phyloP scores from a whole-genome alignment of 2,113 vertebrate species.

The Apodemus sylvaticus region DNA sequence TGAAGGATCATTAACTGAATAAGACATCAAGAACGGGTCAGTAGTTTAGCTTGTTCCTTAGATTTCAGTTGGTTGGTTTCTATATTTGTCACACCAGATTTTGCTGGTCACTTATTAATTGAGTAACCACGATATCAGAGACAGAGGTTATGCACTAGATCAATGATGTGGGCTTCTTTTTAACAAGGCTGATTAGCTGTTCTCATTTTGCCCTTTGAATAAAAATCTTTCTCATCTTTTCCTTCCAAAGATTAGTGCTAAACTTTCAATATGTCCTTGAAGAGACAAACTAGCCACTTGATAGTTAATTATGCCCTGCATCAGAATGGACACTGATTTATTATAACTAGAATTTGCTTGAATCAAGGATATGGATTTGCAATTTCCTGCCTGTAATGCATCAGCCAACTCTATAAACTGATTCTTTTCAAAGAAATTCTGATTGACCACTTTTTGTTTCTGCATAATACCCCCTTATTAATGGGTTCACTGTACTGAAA shows the following conservation, averaged over 20 bases:
- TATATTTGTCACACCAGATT: not conserved
- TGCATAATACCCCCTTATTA: not conserved
- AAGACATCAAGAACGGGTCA: not conserved
- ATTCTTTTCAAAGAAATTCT: slow-evolving; percentile 9
- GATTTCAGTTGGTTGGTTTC: not conserved
- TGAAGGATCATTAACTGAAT: not conserved
- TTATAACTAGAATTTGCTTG: not conserved
- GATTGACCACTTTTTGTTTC: not conserved
- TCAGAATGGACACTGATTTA: not conserved
- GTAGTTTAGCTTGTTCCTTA: not conserved
- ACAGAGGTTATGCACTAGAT: not conserved
- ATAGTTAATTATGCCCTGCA: not conserved
- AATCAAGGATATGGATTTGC: not conserved
- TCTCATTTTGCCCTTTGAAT: not conserved
- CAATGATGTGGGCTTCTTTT: not conserved
- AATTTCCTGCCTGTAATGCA: slow-evolving; percentile 11
- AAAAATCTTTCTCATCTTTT: slow-evolving; percentile 4
- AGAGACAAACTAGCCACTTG: slow-evolving; percentile 22
- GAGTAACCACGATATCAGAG: not conserved
- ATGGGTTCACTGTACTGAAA: not conserved
- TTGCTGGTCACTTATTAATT: not conserved
- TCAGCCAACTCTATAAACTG: not conserved
- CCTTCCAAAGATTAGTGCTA: not conserved
- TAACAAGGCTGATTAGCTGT: not conserved
- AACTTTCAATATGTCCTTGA: not conserved